Percentiles rank a stretch among this genome's conserved stretches.
Conservation (phyloP, 2,888 invertebrate species). For the Agapostemon virescens region DNA sequence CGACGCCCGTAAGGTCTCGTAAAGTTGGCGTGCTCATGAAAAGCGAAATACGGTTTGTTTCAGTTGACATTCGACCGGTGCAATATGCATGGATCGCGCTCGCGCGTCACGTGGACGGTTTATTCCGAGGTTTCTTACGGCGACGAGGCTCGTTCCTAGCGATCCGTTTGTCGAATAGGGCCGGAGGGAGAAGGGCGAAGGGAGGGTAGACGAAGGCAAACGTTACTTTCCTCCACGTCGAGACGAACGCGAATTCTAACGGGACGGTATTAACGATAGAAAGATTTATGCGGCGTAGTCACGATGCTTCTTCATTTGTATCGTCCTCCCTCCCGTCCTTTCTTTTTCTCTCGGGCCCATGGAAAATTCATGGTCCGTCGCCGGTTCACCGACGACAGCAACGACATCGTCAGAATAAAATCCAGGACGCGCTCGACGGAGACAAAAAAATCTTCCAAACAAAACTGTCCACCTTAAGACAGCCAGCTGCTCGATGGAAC, state of each 20-base stretch:
- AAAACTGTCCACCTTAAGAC: too few relatives aligned
- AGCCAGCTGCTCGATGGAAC: too few relatives aligned
- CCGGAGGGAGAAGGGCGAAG: too few relatives aligned
- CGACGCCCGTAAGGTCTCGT: constrained; percentile 1
- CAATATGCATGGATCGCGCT: constrained; percentile 39
- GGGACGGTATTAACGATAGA: constrained; percentile 31
- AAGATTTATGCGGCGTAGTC: constrained; percentile 28
- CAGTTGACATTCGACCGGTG: constrained; percentile 25
- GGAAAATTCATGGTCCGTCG: not conserved
- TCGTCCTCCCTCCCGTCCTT: too few relatives aligned
- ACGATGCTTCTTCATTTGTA: constrained; percentile 33
- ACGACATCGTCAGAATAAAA: not conserved
- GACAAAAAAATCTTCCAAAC: not conserved
- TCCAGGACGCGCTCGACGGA: not conserved
- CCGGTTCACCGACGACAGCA: not conserved
- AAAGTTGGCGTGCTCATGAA: constrained; percentile 7
- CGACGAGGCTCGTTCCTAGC: too few relatives aligned
- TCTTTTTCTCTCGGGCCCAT: not conserved
- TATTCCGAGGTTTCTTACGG: constrained; percentile 35
- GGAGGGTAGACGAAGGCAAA: too few relatives aligned
- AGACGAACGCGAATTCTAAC: constrained; percentile 18
- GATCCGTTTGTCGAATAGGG: too few relatives aligned
- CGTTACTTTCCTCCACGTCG: constrained; percentile 9
- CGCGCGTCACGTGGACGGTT: constrained; percentile 28
- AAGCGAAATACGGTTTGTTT: constrained; percentile 19